Evolutionary conservation across 2,797 vertebrate genomes (phyloP).

Genomic region (Morus bassanus): DNA sequence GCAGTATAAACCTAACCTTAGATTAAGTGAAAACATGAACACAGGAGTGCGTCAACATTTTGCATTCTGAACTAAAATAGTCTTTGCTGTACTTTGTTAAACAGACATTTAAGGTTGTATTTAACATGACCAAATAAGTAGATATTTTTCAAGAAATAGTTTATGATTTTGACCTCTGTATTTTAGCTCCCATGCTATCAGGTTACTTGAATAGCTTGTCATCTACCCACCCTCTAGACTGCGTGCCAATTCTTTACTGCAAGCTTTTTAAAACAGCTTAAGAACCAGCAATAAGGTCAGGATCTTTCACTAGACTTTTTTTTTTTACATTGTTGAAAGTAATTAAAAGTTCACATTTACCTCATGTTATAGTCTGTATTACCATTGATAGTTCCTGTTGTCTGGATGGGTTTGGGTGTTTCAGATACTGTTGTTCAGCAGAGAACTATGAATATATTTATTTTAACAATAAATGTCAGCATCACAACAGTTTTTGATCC

Average conservation of each 20-base stretch:
- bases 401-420: neutral
- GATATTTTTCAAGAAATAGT: slow-evolving; percentile 30
- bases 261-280: slow-evolving; percentile 20
- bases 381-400: neutral
- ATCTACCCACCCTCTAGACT: neutral
- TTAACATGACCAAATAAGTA: slow-evolving; percentile 26
- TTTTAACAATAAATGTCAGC: neutral
- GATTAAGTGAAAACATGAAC: neutral
- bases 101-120: neutral
- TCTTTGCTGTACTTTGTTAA: slow-evolving; percentile 9
- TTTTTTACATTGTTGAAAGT: neutral
- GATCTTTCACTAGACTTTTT: neutral
- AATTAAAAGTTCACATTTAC: neutral
- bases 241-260: neutral
- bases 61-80: neutral
- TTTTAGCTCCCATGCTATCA: slow-evolving; percentile 4
- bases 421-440: neutral
- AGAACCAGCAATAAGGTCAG: slow-evolving; percentile 24
- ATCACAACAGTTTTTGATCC: neutral
- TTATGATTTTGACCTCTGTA: slow-evolving; percentile 48
- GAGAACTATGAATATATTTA: neutral
- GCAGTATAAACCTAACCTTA: neutral
- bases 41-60: neutral
- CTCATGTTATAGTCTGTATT: neutral
- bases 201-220: slow-evolving; percentile 40